phyloP scores from a whole-genome alignment of 2,797 vertebrate species.

The Alcedo quadribrachys region DNA sequence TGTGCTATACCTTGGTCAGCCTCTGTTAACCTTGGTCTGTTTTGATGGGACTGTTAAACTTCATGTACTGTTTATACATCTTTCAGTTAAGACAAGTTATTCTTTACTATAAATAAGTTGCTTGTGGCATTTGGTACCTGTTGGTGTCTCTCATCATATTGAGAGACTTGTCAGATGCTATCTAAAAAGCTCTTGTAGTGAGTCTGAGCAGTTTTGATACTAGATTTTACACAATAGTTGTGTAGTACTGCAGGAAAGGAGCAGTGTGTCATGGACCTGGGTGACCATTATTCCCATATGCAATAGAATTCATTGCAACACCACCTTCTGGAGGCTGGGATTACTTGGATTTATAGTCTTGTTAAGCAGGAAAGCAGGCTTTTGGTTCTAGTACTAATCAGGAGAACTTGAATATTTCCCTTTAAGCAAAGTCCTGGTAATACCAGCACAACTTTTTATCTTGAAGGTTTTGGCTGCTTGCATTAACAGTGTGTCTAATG shows the following conservation, averaged over 20 bases:
- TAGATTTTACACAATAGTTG: background rate
- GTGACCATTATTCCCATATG: background rate
- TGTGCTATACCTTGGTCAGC: rapidly evolving
- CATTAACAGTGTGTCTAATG: background rate
- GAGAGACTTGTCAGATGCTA: background rate
- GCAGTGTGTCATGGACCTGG: no score
- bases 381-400: background rate
- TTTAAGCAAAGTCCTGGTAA: background rate
- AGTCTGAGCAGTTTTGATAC: background rate
- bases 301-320: background rate
- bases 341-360: background rate
- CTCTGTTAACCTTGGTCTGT: background rate
- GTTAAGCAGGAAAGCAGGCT: background rate
- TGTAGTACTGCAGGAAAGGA: background rate
- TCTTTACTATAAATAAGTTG: background rate
- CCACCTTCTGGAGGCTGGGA: background rate
- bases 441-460: background rate
- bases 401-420: background rate
- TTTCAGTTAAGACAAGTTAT: background rate
- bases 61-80: background rate
- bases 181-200: background rate
- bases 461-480: background rate
- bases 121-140: background rate
- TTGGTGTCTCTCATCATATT: background rate
- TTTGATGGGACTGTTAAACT: background rate